phyloP scores from a whole-genome alignment of 92 coral and sea anemone genomes.

The Epizoanthus scotinus region DNA sequence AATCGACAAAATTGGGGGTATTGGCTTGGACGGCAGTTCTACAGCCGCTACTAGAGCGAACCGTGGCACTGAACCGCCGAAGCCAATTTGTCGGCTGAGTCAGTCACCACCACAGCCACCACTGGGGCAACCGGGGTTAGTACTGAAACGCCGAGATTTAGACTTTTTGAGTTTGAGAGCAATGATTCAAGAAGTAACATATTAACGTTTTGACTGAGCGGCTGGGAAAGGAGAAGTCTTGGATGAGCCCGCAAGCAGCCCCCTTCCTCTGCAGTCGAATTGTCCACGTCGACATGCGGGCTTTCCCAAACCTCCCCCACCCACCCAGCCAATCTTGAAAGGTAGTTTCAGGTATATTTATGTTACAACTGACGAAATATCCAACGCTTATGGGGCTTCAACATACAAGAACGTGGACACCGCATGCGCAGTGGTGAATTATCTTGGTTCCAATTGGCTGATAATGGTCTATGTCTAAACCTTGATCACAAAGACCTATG shows the following conservation, averaged over 20 bases:
- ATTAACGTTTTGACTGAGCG: background rate
- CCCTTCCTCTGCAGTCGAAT: conserved; percentile 26
- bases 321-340: background rate
- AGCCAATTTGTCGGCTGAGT: no score
- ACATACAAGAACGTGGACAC: background rate
- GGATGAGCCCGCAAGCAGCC: conserved; percentile 24
- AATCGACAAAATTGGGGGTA: conserved; percentile 23
- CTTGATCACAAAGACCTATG: no score
- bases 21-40: conserved; percentile 8
- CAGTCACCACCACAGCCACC: no score
- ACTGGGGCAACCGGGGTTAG: no score
- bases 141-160: background rate
- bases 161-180: background rate
- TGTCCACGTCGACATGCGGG: conserved; percentile 25
- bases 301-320: conserved; percentile 33
- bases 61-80: no score
- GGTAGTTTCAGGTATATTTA: background rate
- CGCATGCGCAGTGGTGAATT: no score
- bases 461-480: no score
- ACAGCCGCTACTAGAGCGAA: background rate
- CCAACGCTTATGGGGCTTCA: background rate
- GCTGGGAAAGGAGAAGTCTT: conserved; percentile 31
- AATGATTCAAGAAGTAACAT: no score
- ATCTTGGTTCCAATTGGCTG: no score
- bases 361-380: background rate